Conservation (phyloP, 2,113 vertebrate genomes). For the Synodontis membranacea region DNA sequence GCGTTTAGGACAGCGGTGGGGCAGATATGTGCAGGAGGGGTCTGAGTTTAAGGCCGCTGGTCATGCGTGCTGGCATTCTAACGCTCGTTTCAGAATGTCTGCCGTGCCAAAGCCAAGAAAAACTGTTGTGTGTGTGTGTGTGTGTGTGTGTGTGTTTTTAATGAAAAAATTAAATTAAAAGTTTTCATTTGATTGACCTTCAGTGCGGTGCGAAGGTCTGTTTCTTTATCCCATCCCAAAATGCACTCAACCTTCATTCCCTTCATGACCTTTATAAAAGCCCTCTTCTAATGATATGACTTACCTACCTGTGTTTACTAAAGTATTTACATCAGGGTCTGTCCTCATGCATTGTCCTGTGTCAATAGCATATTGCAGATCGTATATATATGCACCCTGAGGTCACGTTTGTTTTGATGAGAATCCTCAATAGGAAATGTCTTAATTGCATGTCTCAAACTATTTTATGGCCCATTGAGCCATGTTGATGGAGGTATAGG, state of each 20-base stretch:
- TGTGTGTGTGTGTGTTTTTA: no score
- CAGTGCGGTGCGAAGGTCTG: constrained; percentile 18
- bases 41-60: constrained; percentile 30
- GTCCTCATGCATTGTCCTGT: neutral
- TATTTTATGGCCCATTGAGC: constrained; percentile 43
- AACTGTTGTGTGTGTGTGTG: constrained; percentile 11
- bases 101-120: neutral
- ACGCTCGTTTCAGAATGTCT: neutral
- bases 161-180: no score
- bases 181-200: no score
- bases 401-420: constrained; percentile 42
- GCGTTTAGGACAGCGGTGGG: constrained; percentile 10
- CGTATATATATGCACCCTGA: constrained; percentile 6
- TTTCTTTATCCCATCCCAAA: constrained; percentile 17
- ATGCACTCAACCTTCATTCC: neutral
- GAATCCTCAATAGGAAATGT: constrained; percentile 38
- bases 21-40: constrained; percentile 22
- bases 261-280: constrained; percentile 10
- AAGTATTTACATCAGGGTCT: neutral
- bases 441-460: constrained; percentile 36
- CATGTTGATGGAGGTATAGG: constrained; percentile 44
- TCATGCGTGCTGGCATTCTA: neutral
- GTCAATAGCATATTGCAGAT: constrained; percentile 24
- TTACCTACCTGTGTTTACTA: neutral
- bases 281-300: neutral